Conservation (phyloP, 1,140 invertebrate genomes). For the Papilio xuthus region DNA sequence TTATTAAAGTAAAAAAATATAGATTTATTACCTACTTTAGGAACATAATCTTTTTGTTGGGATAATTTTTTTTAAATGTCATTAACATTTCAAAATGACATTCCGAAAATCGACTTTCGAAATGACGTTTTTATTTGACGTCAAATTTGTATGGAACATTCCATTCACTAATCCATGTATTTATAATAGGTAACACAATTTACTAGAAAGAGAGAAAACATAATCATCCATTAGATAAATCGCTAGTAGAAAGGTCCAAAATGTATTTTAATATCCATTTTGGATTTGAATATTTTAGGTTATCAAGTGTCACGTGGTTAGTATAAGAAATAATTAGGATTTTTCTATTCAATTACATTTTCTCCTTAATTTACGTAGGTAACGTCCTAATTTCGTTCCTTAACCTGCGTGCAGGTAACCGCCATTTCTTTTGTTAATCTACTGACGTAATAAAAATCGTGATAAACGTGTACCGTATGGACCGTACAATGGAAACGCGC, state of each 20-base stretch:
- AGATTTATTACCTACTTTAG: no score
- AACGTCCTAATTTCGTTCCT: not conserved
- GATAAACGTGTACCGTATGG: not conserved
- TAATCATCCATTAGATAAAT: not conserved
- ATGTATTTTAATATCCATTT: not conserved
- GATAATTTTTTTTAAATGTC: no score
- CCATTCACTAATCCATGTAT: no score
- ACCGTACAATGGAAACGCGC: slow-evolving; percentile 43
- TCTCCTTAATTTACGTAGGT: not conserved
- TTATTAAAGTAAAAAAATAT: not conserved
- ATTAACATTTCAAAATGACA: no score
- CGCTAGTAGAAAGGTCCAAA: not conserved
- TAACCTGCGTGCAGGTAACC: not conserved
- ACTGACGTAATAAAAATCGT: slow-evolving; percentile 8
- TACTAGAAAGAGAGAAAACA: not conserved
- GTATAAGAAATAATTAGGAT: not conserved
- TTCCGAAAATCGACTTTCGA: no score
- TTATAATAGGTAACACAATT: not conserved
- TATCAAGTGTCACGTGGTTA: no score
- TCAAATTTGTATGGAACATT: no score
- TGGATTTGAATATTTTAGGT: no score
- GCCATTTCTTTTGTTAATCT: slow-evolving; percentile 14
- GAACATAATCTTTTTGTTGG: no score
- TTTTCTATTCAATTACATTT: not conserved
- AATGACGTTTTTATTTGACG: no score